These are phyloP conservation scores for Eubasilissa splendida DNA, from an alignment of 2,888 invertebrate genomes.

Conservation along the genomic window DNA sequence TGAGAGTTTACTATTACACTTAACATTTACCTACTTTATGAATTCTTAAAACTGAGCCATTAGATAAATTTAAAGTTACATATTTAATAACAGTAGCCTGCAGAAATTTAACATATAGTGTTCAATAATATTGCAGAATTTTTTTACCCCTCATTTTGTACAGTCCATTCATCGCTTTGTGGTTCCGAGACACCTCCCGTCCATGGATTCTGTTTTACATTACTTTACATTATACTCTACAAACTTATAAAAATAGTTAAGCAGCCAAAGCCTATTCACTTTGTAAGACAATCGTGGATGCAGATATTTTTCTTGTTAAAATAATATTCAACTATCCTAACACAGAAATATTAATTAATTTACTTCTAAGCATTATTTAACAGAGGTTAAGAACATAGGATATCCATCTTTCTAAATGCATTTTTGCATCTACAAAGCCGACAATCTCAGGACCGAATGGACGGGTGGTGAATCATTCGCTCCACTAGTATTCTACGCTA, in stretches of 20 bases:
- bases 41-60: constrained; percentile 55
- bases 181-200: constrained; percentile 38
- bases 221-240: constrained; percentile 27
- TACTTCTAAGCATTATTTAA: too few relatives aligned
- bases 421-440: constrained; percentile 21
- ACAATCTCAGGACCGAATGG: constrained; percentile 18
- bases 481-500: constrained; percentile 7
- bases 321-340: too few relatives aligned
- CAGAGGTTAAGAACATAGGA: too few relatives aligned
- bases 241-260: constrained; percentile 5
- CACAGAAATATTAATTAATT: too few relatives aligned
- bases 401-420: background rate
- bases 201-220: constrained; percentile 37
- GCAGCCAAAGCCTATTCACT: background rate
- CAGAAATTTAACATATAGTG: constrained; percentile 38
- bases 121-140: constrained; percentile 37
- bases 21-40: constrained; percentile 61
- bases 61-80: constrained; percentile 53
- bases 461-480: constrained; percentile 16
- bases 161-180: constrained; percentile 40
- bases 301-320: too few relatives aligned
- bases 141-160: constrained; percentile 34
- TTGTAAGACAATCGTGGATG: constrained; percentile 29
- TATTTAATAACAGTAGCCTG: constrained; percentile 48
- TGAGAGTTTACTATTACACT: constrained; percentile 56